Conservation (phyloP, 92 coral and sea anemone genomes). For the Pocillopora grandis region DNA sequence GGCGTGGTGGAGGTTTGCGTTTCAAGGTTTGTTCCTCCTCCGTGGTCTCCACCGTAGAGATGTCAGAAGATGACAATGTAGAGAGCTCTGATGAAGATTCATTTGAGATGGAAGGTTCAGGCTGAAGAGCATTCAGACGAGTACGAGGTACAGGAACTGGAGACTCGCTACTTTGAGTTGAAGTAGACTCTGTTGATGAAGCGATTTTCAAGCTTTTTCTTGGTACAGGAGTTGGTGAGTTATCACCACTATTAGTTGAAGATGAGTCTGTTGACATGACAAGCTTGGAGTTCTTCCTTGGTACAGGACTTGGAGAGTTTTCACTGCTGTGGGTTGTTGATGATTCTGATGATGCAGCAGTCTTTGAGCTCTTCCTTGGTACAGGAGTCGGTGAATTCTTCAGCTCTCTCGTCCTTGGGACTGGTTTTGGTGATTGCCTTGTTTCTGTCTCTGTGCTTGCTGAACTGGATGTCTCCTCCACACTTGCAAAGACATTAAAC, state of each 20-base stretch:
- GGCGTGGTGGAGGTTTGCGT: constrained; percentile 68
- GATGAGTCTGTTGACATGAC: neutral
- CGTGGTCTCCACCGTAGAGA: neutral
- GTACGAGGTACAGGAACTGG: constrained; percentile 20
- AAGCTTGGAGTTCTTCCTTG: neutral
- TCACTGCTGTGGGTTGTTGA: neutral
- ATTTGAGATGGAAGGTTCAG: neutral
- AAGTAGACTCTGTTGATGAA: neutral
- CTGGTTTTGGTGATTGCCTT: constrained; percentile 28
- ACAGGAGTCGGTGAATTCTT: constrained; percentile 30
- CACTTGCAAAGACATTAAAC: neutral
- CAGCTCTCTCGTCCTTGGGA: constrained; percentile 27
- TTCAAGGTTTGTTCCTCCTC: constrained; percentile 29
- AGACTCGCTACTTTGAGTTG: neutral
- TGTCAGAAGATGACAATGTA: neutral
- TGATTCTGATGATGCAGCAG: constrained; percentile 5
- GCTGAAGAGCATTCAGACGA: constrained; percentile 24
- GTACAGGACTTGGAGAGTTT: neutral
- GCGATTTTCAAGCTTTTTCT: neutral
- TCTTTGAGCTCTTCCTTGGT: constrained; percentile 28
- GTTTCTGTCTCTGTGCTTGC: neutral
- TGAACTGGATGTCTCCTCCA: neutral
- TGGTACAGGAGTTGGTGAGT: constrained; percentile 2
- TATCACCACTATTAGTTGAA: neutral
- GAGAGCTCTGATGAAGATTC: neutral